These are phyloP conservation scores for Parauchenoglanis punctatus DNA, from an alignment of 2,797 vertebrate genomes.

Conservation along the genomic window DNA sequence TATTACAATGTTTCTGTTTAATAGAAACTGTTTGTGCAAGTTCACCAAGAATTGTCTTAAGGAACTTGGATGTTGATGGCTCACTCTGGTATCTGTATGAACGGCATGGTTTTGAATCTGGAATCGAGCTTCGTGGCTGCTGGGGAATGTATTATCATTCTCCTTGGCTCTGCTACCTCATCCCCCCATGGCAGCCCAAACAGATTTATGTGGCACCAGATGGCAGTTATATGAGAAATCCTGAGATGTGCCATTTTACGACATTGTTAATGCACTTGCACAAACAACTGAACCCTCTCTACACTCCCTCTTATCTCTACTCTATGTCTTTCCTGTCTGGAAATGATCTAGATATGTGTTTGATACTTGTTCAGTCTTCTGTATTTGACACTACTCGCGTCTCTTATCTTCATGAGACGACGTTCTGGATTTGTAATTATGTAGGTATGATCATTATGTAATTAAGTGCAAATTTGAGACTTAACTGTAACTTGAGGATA, in stretches of 20 bases:
- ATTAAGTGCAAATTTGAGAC: background rate
- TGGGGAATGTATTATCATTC: conserved; percentile 68
- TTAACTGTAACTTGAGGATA: background rate
- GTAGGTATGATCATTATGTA: background rate
- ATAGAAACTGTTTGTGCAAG: background rate
- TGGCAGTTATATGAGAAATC: conserved; percentile 93
- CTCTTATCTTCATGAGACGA: conserved; percentile 41
- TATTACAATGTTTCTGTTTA: background rate
- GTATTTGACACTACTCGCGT: background rate
- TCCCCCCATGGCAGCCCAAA: conserved; percentile 76
- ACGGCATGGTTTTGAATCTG: conserved; percentile 46
- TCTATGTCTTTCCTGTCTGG: conserved; percentile 8
- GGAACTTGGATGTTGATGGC: background rate
- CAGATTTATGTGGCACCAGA: conserved; percentile 96
- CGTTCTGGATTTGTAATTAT: background rate
- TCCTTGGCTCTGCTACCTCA: conserved; percentile 79
- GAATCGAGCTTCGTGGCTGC: conserved; percentile 58
- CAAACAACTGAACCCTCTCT: conserved; percentile 82
- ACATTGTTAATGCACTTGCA: conserved; percentile 97
- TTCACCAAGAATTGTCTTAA: background rate
- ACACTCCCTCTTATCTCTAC: conserved; percentile 8
- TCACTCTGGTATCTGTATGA: conserved; percentile 22
- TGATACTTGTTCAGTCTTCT: conserved; percentile 21
- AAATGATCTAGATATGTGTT: conserved; percentile 7
- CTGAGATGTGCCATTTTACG: conserved; percentile 96